These are phyloP conservation scores for Enteromius afrohamiltoni DNA, from an alignment of 2,797 vertebrate species.

Conservation along the genomic window DNA sequence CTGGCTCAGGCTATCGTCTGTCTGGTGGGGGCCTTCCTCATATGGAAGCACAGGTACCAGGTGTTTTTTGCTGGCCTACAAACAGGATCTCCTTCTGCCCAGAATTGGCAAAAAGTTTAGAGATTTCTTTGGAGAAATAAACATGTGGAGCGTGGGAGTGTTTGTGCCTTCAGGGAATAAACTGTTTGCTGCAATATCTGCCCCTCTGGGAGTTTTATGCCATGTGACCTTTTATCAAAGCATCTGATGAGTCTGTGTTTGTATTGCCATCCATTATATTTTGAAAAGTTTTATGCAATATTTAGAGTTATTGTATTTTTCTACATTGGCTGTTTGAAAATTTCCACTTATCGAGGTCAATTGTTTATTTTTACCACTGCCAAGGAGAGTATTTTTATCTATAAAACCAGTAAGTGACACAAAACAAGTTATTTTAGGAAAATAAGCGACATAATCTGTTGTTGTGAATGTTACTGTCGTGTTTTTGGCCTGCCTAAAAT, in stretches of 20 bases:
- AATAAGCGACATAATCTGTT: background rate
- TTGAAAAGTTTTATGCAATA: conserved; percentile 50
- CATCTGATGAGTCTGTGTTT: conserved; percentile 9
- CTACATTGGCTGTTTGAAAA: conserved; percentile 65
- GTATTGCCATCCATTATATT: conserved; percentile 47
- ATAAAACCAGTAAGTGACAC: conserved; percentile 18
- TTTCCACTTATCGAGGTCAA: conserved; percentile 55
- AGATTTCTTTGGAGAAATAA: conserved; percentile 2
- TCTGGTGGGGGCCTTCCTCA: conserved; percentile 84
- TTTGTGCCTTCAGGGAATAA: conserved; percentile 37
- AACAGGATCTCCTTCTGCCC: conserved; percentile 66
- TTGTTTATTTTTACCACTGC: conserved; percentile 40
- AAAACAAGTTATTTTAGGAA: conserved; percentile 16
- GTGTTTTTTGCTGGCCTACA: conserved; percentile 89
- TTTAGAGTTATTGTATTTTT: conserved; percentile 60
- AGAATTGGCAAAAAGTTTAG: conserved; percentile 79
- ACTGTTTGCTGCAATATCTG: conserved; percentile 23
- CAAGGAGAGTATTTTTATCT: conserved; percentile 47
- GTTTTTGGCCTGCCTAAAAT: conserved; percentile 10
- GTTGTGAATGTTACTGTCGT: background rate
- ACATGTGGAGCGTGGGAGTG: conserved; percentile 39
- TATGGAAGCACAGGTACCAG: conserved; percentile 98
- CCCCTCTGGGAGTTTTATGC: conserved; percentile 24
- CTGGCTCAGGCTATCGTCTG: conserved; percentile 84
- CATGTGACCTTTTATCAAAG: conserved; percentile 8